Conservation (phyloP, 2,113 vertebrate genomes). For the Paradoxurus hermaphroditus region DNA sequence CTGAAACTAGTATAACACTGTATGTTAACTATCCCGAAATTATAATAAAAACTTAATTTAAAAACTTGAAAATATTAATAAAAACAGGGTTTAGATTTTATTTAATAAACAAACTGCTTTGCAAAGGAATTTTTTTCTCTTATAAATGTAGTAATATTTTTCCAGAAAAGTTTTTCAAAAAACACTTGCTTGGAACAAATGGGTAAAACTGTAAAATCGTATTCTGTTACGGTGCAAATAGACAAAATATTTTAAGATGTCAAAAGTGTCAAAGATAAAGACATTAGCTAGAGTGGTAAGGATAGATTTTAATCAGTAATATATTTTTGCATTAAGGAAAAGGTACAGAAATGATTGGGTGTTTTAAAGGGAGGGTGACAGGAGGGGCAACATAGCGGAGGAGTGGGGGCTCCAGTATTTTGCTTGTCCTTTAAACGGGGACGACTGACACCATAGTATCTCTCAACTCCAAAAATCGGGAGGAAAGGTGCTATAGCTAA, state of each 20-base stretch:
- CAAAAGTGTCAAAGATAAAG: neutral
- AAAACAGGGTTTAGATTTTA: neutral
- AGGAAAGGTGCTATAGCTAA: too few species aligned
- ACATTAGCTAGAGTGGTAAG: neutral
- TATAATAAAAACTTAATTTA: neutral
- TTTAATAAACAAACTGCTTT: neutral
- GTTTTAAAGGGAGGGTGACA: neutral
- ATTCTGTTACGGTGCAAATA: neutral
- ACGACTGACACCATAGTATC: too few species aligned
- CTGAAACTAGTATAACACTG: neutral
- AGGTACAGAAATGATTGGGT: neutral
- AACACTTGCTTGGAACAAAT: neutral
- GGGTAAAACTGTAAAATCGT: neutral
- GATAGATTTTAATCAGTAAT: neutral
- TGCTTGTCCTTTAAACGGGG: too few species aligned
- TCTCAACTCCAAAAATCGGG: too few species aligned
- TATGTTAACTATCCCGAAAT: neutral
- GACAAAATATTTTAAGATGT: neutral
- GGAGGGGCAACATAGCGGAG: too few species aligned
- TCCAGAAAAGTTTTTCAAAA: conserved; percentile 2
- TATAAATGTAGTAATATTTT: neutral
- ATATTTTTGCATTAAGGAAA: neutral
- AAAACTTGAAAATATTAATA: neutral
- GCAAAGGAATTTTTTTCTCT: neutral
- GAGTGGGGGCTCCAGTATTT: too few species aligned